Evolutionary conservation across 2,888 invertebrate species (phyloP).

Genomic region (Pristionchus exspectatus): DNA sequence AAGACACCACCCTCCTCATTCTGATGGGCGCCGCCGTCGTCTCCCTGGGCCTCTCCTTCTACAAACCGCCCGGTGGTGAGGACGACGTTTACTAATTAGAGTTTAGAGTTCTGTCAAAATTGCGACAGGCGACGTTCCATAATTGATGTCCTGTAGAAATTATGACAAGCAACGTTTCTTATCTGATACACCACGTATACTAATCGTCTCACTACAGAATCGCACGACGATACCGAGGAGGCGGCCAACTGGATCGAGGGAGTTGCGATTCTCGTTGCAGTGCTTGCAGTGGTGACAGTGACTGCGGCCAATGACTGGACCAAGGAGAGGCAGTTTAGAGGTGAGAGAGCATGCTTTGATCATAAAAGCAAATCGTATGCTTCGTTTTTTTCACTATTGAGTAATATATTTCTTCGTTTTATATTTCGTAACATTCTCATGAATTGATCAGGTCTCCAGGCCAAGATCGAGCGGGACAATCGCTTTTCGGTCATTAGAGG

Average conservation of each 20-base stretch:
- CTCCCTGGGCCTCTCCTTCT: conserved; percentile 75
- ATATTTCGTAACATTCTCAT: too few species aligned
- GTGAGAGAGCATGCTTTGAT: conserved; percentile 22
- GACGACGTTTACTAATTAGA: conserved; percentile 49
- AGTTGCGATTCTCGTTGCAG: conserved; percentile 97
- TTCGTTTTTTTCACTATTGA: too few species aligned
- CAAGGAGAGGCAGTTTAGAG: conserved; percentile 99
- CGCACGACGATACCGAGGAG: conserved; percentile 82
- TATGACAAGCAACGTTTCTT: not conserved
- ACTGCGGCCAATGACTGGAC: conserved; percentile 99
- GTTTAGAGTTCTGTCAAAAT: not conserved
- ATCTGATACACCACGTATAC: not conserved
- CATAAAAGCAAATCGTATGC: too few species aligned
- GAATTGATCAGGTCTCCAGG: conserved; percentile 79
- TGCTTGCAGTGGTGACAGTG: conserved; percentile 91
- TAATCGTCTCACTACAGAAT: not conserved
- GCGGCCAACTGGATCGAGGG: conserved; percentile 99
- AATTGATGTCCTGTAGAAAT: not conserved
- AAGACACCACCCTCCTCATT: conserved; percentile 75
- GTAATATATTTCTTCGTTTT: too few species aligned
- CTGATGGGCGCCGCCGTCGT: conserved; percentile 73
- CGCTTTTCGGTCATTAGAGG: conserved; percentile 96
- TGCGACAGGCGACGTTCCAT: not conserved
- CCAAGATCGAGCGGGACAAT: conserved; percentile 98
- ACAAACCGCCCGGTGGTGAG: conserved; percentile 62